Evolutionary conservation across 2,888 invertebrate species (phyloP).

Genomic region (Epinotia nisella): DNA sequence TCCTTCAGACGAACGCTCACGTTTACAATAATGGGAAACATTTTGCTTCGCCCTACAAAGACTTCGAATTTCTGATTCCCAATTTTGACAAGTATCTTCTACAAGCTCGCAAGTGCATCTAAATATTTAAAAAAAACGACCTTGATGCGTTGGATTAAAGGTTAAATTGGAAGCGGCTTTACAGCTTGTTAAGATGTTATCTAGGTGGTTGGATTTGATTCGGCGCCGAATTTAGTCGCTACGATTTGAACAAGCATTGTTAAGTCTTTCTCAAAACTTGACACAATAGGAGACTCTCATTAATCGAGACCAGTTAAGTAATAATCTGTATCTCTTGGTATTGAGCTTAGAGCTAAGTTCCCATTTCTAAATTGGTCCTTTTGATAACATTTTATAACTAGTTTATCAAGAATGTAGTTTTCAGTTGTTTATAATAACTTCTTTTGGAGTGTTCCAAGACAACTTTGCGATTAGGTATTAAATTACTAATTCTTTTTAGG

Average conservation of each 20-base stretch:
- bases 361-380: slow-evolving; percentile 24
- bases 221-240: slow-evolving; percentile 27
- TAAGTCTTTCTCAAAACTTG: slow-evolving; percentile 35
- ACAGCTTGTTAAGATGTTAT: neutral
- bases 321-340: slow-evolving; percentile 26
- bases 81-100: slow-evolving; percentile 5
- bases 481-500: too few species aligned
- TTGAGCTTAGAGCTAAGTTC: slow-evolving; percentile 20
- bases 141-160: neutral
- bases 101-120: neutral
- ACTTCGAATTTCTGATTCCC: slow-evolving; percentile 36
- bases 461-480: too few species aligned
- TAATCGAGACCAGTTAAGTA: slow-evolving; percentile 37
- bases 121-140: slow-evolving; percentile 3
- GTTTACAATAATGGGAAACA: slow-evolving; percentile 38
- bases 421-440: too few species aligned
- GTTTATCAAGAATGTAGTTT: slow-evolving; percentile 15
- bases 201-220: slow-evolving; percentile 16
- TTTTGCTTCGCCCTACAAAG: slow-evolving; percentile 33
- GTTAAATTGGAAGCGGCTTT: neutral
- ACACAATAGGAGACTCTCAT: slow-evolving; percentile 36
- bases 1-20: slow-evolving; percentile 20
- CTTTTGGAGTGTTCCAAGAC: too few species aligned
- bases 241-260: slow-evolving; percentile 33
- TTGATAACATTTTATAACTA: slow-evolving; percentile 15